Conservation (phyloP, 1,140 invertebrate genomes). For the Antheraea mylitta region DNA sequence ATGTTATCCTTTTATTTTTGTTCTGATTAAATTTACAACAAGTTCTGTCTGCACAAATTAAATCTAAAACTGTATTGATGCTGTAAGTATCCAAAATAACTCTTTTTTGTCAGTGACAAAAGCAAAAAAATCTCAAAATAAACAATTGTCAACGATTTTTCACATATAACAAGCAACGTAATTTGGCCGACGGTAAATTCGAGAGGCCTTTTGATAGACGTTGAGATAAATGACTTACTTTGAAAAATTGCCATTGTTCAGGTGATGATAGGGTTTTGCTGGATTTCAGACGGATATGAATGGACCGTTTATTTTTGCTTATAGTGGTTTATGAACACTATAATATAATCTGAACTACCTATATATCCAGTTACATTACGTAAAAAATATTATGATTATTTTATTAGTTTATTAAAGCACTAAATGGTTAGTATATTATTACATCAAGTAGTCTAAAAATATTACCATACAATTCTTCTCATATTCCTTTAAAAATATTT, state of each 20-base stretch:
- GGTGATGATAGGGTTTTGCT: slow-evolving; percentile 2
- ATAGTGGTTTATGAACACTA: not conserved
- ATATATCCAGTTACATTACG: too few relatives aligned
- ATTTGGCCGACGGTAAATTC: slow-evolving; percentile 59
- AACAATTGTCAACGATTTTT: slow-evolving; percentile 52
- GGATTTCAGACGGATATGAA: not conserved
- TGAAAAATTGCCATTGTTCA: slow-evolving; percentile 17
- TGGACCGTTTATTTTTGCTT: not conserved
- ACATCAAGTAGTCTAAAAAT: too few relatives aligned
- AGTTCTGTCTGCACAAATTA: not conserved
- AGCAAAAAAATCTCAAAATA: not conserved
- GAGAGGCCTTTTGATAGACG: slow-evolving; percentile 48
- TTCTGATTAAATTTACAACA: too few relatives aligned
- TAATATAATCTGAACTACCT: too few relatives aligned
- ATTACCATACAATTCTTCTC: too few relatives aligned
- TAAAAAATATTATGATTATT: too few relatives aligned
- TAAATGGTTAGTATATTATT: too few relatives aligned
- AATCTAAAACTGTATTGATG: not conserved
- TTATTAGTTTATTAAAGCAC: too few relatives aligned
- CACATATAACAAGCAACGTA: slow-evolving; percentile 67
- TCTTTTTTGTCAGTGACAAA: not conserved
- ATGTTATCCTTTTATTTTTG: too few relatives aligned
- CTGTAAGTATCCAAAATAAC: not conserved
- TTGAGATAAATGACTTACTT: slow-evolving; percentile 48
- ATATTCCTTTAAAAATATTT: too few relatives aligned